Conservation (phyloP, 92 coral and sea anemone species). For the Parazoanthus swiftii region DNA sequence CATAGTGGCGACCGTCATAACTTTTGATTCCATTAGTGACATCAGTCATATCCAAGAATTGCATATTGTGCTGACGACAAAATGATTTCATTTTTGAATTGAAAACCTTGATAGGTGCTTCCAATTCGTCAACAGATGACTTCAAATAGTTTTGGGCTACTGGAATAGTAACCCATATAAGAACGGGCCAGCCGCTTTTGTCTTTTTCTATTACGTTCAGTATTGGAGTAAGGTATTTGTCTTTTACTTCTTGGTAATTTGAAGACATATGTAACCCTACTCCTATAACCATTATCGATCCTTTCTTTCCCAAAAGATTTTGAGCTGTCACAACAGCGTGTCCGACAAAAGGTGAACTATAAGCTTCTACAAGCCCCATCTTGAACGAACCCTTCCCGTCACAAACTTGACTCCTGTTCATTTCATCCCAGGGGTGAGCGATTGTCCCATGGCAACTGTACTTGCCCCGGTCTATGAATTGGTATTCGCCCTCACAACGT, state of each 20-base stretch:
- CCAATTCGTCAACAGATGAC: conserved; percentile 40
- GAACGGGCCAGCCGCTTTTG: conserved; percentile 59
- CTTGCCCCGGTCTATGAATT: conserved; percentile 69
- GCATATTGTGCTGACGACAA: conserved; percentile 47
- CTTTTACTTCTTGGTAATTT: conserved; percentile 49
- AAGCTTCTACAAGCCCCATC: conserved; percentile 56
- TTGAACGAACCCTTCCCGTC: conserved; percentile 54
- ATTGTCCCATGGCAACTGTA: conserved; percentile 52
- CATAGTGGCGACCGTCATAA: conserved; percentile 61
- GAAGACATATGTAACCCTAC: conserved; percentile 60
- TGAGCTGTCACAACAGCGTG: conserved; percentile 45
- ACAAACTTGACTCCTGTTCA: conserved; percentile 50
- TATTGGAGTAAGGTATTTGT: conserved; percentile 60
- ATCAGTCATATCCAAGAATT: conserved; percentile 47
- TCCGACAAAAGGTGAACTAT: conserved; percentile 15
- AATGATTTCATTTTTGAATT: conserved; percentile 55
- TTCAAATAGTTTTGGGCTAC: conserved; percentile 60
- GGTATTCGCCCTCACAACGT: conserved; percentile 65
- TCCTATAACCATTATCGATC: conserved; percentile 53
- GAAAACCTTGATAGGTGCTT: conserved; percentile 40
- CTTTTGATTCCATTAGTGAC: conserved; percentile 56
- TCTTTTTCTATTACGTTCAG: conserved; percentile 41
- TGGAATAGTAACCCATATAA: conserved; percentile 62
- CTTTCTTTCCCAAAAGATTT: conserved; percentile 48
- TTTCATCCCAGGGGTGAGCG: conserved; percentile 51